Evolutionary conservation across 2,888 invertebrate species (phyloP).

Genomic region (Beris chalybata): DNA sequence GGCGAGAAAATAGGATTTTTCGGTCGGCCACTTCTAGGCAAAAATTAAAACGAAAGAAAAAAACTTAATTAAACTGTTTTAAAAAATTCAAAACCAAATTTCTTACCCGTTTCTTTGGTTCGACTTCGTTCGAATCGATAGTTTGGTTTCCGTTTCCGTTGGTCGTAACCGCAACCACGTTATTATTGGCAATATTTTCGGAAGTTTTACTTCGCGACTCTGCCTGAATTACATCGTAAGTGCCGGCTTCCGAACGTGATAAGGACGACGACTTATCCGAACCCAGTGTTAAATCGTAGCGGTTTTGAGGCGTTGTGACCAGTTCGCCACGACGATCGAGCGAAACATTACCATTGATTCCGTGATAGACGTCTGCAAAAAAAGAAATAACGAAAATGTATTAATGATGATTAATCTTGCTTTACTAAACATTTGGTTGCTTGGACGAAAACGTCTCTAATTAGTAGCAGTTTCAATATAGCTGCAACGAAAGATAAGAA

Average conservation of each 20-base stretch:
- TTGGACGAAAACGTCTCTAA: too few species aligned
- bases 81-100: conserved; percentile 25
- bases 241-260: conserved; percentile 55
- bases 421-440: too few species aligned
- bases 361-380: conserved; percentile 52
- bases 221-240: conserved; percentile 55
- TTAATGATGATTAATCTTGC: too few species aligned
- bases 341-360: conserved; percentile 56
- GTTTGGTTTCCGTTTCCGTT: conserved; percentile 24
- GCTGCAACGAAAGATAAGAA: too few species aligned
- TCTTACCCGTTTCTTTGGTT: conserved; percentile 51
- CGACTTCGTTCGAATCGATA: conserved; percentile 41
- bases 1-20: conserved; percentile 79
- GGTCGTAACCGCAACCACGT: conserved; percentile 30
- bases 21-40: conserved; percentile 65
- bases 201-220: conserved; percentile 50
- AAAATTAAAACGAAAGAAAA: conserved; percentile 37
- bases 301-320: conserved; percentile 47
- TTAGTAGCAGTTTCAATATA: too few species aligned
- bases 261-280: conserved; percentile 56
- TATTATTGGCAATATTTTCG: conserved; percentile 45
- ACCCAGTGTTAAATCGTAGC: conserved; percentile 53
- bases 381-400: neutral
- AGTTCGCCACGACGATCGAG: conserved; percentile 54
- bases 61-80: neutral